Evolutionary conservation across 2,888 invertebrate genomes (phyloP).

Genomic region (Heliconius cydno): DNA sequence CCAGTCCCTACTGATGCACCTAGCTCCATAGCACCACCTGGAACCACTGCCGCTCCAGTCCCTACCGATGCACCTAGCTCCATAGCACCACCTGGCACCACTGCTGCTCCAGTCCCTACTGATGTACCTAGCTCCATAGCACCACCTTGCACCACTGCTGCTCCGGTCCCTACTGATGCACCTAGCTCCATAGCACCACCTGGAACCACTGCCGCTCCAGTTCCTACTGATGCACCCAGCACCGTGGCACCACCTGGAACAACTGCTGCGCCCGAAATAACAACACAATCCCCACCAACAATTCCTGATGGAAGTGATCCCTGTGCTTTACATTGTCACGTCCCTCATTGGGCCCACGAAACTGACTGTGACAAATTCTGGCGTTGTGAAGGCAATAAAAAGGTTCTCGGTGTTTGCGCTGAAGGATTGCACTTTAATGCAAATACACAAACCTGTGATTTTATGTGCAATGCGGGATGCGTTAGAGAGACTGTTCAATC

Average conservation of each 20-base stretch:
- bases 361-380: conserved; percentile 73
- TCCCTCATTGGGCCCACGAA: conserved; percentile 68
- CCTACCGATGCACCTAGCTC: not conserved
- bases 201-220: not conserved
- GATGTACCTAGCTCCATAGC: not conserved
- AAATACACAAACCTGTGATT: conserved; percentile 65
- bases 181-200: not conserved
- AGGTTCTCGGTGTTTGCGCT: conserved; percentile 59
- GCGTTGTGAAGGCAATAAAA: conserved; percentile 59
- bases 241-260: not conserved
- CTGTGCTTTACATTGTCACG: conserved; percentile 63
- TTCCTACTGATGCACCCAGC: not conserved
- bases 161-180: not conserved
- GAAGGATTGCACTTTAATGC: conserved; percentile 72
- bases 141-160: not conserved
- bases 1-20: not conserved
- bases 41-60: not conserved
- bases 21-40: not conserved
- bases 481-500: conserved; percentile 53
- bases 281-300: conserved; percentile 4
- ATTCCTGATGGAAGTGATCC: conserved; percentile 42
- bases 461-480: conserved; percentile 65
- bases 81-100: not conserved
- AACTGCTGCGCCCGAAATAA: not conserved
- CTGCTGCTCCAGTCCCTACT: not conserved